Percentiles rank a stretch among this genome's conserved stretches.
These are phyloP conservation scores for Ichneumoninae sp. DNA, from an alignment of 2,888 invertebrate genomes.

Conservation along the genomic window DNA sequence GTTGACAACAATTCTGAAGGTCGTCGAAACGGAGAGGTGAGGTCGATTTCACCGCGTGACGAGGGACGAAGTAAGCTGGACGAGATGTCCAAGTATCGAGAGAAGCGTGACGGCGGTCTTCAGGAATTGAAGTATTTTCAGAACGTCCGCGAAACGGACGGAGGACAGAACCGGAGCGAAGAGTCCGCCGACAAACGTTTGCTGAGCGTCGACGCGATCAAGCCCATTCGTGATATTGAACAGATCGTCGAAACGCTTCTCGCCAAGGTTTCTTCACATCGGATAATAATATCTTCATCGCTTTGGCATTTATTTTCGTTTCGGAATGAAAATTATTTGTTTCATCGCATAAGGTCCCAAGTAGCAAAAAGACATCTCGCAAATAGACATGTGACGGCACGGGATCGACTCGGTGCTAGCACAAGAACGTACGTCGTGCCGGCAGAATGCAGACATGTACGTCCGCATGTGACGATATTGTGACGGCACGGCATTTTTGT, in stretches of 20 bases:
- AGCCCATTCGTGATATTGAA: slow-evolving; percentile 74
- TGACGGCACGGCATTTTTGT: no score
- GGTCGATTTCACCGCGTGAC: neutral
- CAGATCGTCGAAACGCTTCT: slow-evolving; percentile 73
- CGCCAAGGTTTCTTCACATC: slow-evolving; percentile 70
- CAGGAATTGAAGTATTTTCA: slow-evolving; percentile 47
- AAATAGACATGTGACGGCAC: no score
- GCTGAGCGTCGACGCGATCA: slow-evolving; percentile 52
- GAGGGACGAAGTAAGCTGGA: neutral
- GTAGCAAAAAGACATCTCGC: no score
- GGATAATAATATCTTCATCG: neutral
- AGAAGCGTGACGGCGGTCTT: slow-evolving; percentile 35
- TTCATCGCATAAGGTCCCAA: neutral
- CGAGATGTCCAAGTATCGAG: slow-evolving; percentile 30
- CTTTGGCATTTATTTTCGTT: neutral
- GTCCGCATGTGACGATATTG: no score
- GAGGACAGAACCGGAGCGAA: slow-evolving; percentile 24
- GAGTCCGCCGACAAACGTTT: slow-evolving; percentile 18
- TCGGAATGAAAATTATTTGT: slow-evolving; percentile 3
- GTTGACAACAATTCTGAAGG: neutral
- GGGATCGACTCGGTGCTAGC: no score
- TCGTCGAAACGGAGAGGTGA: neutral
- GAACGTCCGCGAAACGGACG: slow-evolving; percentile 48
- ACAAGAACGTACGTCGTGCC: no score
- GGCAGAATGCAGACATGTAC: no score